Evolutionary conservation across 2,797 vertebrate genomes (phyloP).

Genomic region (Channallabes apus): DNA sequence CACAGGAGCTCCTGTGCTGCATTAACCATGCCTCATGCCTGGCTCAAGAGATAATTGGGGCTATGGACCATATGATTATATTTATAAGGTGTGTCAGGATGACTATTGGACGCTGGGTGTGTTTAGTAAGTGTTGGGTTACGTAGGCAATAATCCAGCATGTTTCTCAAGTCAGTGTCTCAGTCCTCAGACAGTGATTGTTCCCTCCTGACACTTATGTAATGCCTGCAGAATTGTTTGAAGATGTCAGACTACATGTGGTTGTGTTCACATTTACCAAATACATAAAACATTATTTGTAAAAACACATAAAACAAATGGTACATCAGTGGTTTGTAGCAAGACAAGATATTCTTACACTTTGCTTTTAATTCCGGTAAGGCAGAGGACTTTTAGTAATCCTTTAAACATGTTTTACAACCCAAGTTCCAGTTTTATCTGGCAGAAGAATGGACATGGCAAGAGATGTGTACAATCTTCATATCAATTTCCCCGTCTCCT

Average conservation of each 20-base stretch:
- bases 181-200: background rate
- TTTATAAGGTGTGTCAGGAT: constrained; percentile 67
- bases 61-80: constrained; percentile 74
- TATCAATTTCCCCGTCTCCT: background rate
- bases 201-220: too few relatives aligned
- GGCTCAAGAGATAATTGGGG: constrained; percentile 66
- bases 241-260: background rate
- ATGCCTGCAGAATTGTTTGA: background rate
- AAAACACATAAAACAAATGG: too few relatives aligned
- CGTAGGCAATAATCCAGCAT: constrained; percentile 48
- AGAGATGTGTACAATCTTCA: background rate
- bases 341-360: background rate
- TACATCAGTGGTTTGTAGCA: too few relatives aligned
- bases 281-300: background rate
- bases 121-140: constrained; percentile 54
- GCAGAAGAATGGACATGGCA: background rate
- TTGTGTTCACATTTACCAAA: background rate
- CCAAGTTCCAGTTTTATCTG: background rate
- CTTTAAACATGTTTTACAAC: background rate
- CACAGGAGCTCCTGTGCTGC: constrained; percentile 14
- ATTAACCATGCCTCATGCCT: constrained; percentile 44
- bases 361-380: background rate
- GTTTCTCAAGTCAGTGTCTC: background rate
- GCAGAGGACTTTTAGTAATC: background rate
- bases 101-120: constrained; percentile 43